A percentile compares a stretch with the other conserved stretches of the same genome.
Conservation (phyloP, 2,113 vertebrate genomes). For the Pongo abelii region DNA sequence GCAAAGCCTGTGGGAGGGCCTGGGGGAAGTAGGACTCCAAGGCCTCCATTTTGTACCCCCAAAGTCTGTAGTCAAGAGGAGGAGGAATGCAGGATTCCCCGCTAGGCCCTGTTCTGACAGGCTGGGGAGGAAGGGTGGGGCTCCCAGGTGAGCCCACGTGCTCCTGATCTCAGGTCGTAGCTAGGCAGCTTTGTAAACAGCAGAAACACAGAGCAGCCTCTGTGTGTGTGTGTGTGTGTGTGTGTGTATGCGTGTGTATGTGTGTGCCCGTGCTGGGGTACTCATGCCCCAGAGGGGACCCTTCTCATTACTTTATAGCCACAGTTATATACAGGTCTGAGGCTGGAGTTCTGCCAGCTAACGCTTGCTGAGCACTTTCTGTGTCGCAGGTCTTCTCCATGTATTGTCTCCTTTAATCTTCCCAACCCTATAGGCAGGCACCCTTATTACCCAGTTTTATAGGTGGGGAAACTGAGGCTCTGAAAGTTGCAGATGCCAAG, state of each 20-base stretch:
- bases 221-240: accelerated
- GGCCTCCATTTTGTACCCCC: not conserved
- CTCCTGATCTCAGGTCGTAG: not conserved
- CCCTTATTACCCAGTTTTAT: not conserved
- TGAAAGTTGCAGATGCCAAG: not conserved
- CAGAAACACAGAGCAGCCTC: not conserved
- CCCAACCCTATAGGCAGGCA: not conserved
- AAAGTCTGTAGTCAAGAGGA: not conserved
- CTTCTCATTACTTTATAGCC: not conserved
- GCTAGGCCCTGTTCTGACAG: conserved; percentile 45
- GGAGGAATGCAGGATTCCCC: not conserved
- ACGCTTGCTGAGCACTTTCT: accelerated
- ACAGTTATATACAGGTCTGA: not conserved
- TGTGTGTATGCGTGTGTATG: accelerated
- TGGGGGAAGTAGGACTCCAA: not conserved
- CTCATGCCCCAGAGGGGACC: not conserved
- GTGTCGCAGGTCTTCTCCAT: not conserved
- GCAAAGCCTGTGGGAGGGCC: not conserved
- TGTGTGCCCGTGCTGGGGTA: not conserved
- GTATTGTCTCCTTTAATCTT: not conserved
- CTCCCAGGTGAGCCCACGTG: not conserved
- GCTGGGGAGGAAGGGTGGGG: not conserved
- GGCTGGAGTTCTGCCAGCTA: not conserved
- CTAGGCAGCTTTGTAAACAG: conserved; percentile 40
- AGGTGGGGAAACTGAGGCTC: not conserved